Evolutionary conservation across 2,888 invertebrate genomes (phyloP).

Genomic region (Synanthedon formicaeformis): DNA sequence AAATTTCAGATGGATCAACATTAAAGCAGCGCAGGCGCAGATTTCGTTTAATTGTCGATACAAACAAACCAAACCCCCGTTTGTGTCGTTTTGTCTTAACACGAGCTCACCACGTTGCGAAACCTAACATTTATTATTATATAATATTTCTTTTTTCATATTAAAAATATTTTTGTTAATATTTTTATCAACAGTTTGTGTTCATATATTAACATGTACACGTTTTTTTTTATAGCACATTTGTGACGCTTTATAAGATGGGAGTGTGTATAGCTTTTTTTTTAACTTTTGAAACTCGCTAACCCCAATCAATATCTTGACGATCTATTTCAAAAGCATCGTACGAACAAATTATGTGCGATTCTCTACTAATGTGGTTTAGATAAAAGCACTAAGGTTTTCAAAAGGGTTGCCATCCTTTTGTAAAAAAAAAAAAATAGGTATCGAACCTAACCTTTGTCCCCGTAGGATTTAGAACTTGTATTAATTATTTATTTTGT

Average conservation of each 20-base stretch:
- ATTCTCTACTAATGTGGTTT: too few species aligned
- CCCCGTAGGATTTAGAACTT: too few species aligned
- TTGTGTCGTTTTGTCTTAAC: slow-evolving; percentile 15
- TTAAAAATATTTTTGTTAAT: slow-evolving; percentile 58
- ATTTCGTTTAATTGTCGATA: slow-evolving; percentile 20
- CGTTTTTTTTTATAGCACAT: slow-evolving; percentile 53
- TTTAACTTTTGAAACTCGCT: slow-evolving; percentile 8
- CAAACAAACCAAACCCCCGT: slow-evolving; percentile 21
- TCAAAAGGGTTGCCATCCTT: too few species aligned
- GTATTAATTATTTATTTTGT: too few species aligned
- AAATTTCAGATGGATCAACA: slow-evolving; percentile 62
- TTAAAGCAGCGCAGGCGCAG: slow-evolving; percentile 30
- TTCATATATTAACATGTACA: slow-evolving; percentile 51
- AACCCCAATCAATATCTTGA: background rate
- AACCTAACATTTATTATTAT: slow-evolving; percentile 1
- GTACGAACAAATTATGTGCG: too few species aligned
- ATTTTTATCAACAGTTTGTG: slow-evolving; percentile 51
- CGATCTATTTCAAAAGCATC: background rate
- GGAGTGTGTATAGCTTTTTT: slow-evolving; percentile 27
- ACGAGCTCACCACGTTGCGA: too few species aligned
- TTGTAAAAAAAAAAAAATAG: too few species aligned
- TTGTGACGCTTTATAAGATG: slow-evolving; percentile 49
- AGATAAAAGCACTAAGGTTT: too few species aligned
- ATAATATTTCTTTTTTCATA: slow-evolving; percentile 42
- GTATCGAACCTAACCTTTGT: too few species aligned